A percentile compares a stretch with the other conserved stretches of the same genome.
phyloP scores from a whole-genome alignment of 2,888 invertebrate species.

The Gisinianus flammeolus region DNA sequence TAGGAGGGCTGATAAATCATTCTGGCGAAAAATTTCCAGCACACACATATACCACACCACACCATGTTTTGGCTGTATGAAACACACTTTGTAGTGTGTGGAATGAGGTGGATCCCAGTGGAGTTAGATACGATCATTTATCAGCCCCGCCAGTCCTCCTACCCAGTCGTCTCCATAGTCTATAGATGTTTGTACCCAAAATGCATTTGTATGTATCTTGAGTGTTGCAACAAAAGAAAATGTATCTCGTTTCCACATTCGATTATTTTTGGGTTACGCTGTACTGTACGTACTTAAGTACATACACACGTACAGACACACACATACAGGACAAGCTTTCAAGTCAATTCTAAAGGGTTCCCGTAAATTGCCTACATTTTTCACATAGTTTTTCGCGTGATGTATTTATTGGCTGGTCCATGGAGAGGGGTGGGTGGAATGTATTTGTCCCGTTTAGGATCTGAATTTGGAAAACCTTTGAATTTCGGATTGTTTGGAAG shows the following conservation, averaged over 20 bases:
- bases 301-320: background rate
- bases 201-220: background rate
- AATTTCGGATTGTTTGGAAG: background rate
- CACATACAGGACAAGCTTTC: background rate
- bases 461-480: background rate
- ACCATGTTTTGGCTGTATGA: background rate
- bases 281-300: background rate
- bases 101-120: conserved; percentile 43
- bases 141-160: conserved; percentile 24
- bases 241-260: background rate
- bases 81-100: conserved; percentile 6
- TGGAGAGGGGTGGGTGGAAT: background rate
- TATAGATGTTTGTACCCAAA: background rate
- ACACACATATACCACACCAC: background rate
- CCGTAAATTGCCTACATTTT: conserved; percentile 1
- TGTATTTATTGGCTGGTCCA: conserved; percentile 9
- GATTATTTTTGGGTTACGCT: too few relatives aligned
- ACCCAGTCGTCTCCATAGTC: background rate
- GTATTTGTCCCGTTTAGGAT: background rate
- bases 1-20: conserved; percentile 3
- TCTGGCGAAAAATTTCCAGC: conserved; percentile 11
- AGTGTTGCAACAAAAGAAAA: background rate
- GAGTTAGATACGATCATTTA: conserved; percentile 44
- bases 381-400: background rate
- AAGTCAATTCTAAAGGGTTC: background rate